phyloP scores from a whole-genome alignment of 2,888 invertebrate species.

The Fragum fragum region DNA sequence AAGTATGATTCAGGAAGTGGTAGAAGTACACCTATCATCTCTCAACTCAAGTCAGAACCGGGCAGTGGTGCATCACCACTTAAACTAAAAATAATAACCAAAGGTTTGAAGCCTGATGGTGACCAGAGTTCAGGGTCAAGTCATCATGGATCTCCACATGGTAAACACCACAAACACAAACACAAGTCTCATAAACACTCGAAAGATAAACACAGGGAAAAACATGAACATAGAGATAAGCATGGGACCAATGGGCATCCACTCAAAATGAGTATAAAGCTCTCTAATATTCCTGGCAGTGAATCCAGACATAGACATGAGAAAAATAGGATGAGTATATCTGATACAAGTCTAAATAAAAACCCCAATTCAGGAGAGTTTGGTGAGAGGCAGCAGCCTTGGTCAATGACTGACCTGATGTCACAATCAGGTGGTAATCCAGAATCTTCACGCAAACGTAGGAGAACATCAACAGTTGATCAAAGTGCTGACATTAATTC shows the following conservation, averaged over 20 bases:
- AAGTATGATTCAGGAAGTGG: constrained; percentile 41
- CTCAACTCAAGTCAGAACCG: constrained; percentile 53
- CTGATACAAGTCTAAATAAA: constrained; percentile 59
- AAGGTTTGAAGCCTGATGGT: constrained; percentile 54
- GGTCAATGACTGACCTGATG: constrained; percentile 66
- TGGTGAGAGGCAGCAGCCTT: constrained; percentile 61
- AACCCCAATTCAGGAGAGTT: constrained; percentile 44
- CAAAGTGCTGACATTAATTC: constrained; percentile 45
- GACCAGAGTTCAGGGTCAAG: constrained; percentile 50
- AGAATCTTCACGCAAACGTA: constrained; percentile 63
- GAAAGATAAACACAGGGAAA: constrained; percentile 51
- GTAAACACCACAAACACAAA: constrained; percentile 55
- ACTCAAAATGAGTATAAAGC: constrained; percentile 62
- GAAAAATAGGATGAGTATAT: constrained; percentile 53
- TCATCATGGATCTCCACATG: constrained; percentile 56
- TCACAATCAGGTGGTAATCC: constrained; percentile 40
- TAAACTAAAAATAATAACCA: constrained; percentile 76
- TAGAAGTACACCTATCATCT: constrained; percentile 21
- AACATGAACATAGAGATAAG: constrained; percentile 50
- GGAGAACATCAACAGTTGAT: constrained; percentile 63
- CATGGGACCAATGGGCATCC: constrained; percentile 54
- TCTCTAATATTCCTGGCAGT: constrained; percentile 58
- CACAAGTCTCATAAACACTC: constrained; percentile 61
- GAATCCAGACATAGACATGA: constrained; percentile 59
- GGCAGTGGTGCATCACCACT: constrained; percentile 70